These are phyloP conservation scores for Erannis defoliaria DNA, from an alignment of 2,888 invertebrate species.

Conservation along the genomic window DNA sequence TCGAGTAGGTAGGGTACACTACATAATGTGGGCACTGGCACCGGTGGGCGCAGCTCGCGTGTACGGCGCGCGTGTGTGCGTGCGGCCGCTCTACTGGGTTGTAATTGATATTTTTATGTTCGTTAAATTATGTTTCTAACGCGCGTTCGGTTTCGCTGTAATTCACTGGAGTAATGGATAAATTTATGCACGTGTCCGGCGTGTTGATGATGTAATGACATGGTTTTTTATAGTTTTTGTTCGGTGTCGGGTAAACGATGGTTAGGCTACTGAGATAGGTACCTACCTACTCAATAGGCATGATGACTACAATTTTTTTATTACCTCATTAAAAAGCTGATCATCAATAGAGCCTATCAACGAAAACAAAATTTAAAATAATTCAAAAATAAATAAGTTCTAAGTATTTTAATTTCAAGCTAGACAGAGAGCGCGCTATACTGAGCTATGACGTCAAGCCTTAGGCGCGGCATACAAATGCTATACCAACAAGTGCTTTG, in stretches of 20 bases:
- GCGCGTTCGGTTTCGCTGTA: constrained; percentile 42
- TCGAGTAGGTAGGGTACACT: constrained; percentile 58
- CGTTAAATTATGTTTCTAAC: constrained; percentile 64
- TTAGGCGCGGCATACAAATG: no score
- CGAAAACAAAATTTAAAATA: no score
- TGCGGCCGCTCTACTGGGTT: constrained; percentile 44
- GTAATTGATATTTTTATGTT: constrained; percentile 79
- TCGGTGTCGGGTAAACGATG: not conserved
- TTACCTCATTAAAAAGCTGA: no score
- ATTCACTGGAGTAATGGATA: constrained; percentile 40
- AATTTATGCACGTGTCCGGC: constrained; percentile 39
- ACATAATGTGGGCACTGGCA: constrained; percentile 22
- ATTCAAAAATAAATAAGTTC: no score
- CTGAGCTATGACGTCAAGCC: no score
- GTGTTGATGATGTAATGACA: constrained; percentile 26
- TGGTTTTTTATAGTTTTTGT: constrained; percentile 15
- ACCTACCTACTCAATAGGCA: no score
- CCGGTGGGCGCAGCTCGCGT: not conserved
- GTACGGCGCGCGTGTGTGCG: constrained; percentile 23
- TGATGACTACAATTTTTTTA: no score
- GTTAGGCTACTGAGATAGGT: not conserved
- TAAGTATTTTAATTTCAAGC: no score
- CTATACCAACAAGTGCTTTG: no score
- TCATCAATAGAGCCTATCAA: no score
- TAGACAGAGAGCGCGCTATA: no score